A percentile compares a stretch with the other conserved stretches of the same genome.
phyloP scores from a whole-genome alignment of 2,113 vertebrate species.

The Petrocephalus zakoni region DNA sequence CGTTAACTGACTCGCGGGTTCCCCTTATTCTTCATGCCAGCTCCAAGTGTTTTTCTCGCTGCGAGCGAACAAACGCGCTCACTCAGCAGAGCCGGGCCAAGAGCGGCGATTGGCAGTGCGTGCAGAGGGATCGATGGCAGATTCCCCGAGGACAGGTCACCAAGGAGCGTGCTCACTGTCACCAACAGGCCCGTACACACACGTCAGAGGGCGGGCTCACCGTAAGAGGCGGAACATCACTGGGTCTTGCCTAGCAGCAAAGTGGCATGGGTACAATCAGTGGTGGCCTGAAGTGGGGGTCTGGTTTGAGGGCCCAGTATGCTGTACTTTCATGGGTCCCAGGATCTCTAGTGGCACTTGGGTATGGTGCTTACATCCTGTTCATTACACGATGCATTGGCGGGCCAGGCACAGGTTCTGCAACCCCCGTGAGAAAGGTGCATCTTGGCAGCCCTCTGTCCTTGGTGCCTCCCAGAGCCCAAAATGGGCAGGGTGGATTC shows the following conservation, averaged over 20 bases:
- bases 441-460: neutral
- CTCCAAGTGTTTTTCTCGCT: neutral
- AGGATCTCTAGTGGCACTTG: neutral
- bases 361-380: neutral
- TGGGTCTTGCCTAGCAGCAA: neutral
- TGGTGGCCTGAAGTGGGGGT: too few species aligned
- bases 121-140: neutral
- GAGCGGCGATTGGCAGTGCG: neutral
- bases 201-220: neutral
- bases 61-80: neutral
- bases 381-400: neutral
- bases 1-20: neutral
- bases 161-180: neutral
- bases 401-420: neutral
- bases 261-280: neutral
- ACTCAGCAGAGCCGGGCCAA: neutral
- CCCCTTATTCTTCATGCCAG: neutral
- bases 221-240: neutral
- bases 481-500: neutral
- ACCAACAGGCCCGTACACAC: neutral
- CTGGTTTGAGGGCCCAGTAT: neutral
- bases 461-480: neutral
- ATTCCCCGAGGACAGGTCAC: neutral
- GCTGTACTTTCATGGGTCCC: neutral
- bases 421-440: neutral